phyloP scores from a whole-genome alignment of 1,140 invertebrate genomes.

The Bombus fervidus region DNA sequence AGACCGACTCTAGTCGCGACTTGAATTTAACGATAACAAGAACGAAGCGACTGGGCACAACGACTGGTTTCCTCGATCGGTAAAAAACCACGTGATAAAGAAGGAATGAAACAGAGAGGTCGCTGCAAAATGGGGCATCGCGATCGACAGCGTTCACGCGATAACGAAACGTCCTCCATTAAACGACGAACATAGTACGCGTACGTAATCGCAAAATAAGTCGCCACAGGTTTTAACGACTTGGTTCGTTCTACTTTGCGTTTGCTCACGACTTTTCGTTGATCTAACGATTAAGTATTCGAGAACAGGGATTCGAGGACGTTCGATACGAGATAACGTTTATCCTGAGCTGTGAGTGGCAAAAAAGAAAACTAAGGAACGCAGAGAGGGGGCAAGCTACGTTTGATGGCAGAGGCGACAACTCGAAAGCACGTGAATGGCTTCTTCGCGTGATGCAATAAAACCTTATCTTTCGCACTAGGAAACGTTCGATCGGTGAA shows the following conservation, averaged over 20 bases:
- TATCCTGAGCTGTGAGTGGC: slow-evolving; percentile 24
- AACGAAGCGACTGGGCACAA: not conserved
- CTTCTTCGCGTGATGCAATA: slow-evolving; percentile 28
- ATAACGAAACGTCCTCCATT: slow-evolving; percentile 37
- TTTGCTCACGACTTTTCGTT: not conserved
- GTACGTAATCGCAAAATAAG: not conserved
- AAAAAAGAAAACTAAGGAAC: no score
- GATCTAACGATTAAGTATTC: not conserved
- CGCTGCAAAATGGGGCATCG: slow-evolving; percentile 26
- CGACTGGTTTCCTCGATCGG: not conserved
- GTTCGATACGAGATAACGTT: slow-evolving; percentile 30
- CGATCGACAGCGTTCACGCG: slow-evolving; percentile 8
- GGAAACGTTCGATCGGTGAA: slow-evolving; percentile 1
- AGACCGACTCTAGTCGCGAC: not conserved
- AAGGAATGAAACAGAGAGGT: not conserved
- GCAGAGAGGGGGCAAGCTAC: not conserved
- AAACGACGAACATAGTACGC: not conserved
- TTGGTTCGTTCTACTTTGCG: not conserved
- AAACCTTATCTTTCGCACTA: slow-evolving; percentile 23
- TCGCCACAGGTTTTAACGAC: not conserved
- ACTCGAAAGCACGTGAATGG: slow-evolving; percentile 25
- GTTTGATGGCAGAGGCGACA: slow-evolving; percentile 37
- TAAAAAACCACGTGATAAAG: slow-evolving; percentile 17
- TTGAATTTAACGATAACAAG: slow-evolving; percentile 26
- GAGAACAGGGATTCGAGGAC: not conserved